phyloP scores from a whole-genome alignment of 2,797 vertebrate species.

The Lagodon rhomboides region DNA sequence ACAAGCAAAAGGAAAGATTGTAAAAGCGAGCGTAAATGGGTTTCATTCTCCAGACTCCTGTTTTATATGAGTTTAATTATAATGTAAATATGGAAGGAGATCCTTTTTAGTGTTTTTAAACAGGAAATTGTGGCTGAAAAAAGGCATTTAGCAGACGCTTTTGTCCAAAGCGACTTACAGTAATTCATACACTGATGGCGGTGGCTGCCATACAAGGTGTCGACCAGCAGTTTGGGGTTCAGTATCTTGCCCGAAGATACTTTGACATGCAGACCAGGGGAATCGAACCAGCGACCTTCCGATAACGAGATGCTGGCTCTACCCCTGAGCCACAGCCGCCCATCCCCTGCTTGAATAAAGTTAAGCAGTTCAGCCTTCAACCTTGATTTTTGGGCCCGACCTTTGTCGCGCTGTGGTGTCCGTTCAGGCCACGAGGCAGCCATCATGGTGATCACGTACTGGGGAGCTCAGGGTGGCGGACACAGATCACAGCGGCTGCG shows the following conservation, averaged over 20 bases:
- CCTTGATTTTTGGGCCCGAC: not conserved
- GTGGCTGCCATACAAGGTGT: too few relatives aligned
- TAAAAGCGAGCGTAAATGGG: not conserved
- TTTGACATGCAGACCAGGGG: too few relatives aligned
- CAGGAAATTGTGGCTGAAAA: not conserved
- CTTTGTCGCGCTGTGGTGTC: not conserved
- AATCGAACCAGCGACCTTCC: too few relatives aligned
- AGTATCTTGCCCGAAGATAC: too few relatives aligned
- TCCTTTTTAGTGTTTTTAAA: not conserved
- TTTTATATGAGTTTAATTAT: not conserved
- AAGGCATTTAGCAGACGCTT: too few relatives aligned
- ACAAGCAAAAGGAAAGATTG: not conserved
- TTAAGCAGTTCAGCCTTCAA: not conserved
- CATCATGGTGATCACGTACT: not conserved
- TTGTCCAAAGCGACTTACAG: too few relatives aligned
- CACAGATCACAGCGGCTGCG: slow-evolving; percentile 30
- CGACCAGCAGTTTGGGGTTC: too few relatives aligned
- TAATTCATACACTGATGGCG: too few relatives aligned
- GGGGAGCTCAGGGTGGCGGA: slow-evolving; percentile 17
- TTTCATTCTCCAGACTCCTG: not conserved
- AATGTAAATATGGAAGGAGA: not conserved
- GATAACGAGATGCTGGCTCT: too few relatives aligned
- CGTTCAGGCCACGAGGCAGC: not conserved
- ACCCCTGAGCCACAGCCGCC: too few relatives aligned
- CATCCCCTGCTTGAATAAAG: too few relatives aligned